phyloP scores from a whole-genome alignment of 2,797 vertebrate species.

The Pangasius larnaudii region DNA sequence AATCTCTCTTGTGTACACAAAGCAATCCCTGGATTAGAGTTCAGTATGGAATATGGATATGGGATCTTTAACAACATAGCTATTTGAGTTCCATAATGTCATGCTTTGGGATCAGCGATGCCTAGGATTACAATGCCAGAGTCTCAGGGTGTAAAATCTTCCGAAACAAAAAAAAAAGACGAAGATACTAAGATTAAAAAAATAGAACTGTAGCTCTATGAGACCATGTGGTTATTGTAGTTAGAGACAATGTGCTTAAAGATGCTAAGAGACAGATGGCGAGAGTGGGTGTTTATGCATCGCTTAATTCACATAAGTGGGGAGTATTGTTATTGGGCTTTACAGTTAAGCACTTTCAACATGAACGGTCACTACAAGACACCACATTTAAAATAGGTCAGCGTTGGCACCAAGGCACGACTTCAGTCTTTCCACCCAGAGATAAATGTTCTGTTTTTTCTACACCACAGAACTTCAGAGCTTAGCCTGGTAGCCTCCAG shows the following conservation, averaged over 20 bases:
- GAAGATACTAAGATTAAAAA: neutral
- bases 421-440: slow-evolving; percentile 4
- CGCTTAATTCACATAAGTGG: slow-evolving; percentile 55
- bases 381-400: slow-evolving; percentile 71
- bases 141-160: neutral
- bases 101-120: neutral
- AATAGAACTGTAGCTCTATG: too few species aligned
- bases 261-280: slow-evolving; percentile 8
- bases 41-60: slow-evolving; percentile 1
- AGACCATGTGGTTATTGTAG: neutral
- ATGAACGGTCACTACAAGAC: slow-evolving; percentile 62
- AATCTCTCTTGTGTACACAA: slow-evolving; percentile 23
- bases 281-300: slow-evolving; percentile 49
- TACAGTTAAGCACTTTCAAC: slow-evolving; percentile 50
- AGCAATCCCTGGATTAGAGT: slow-evolving; percentile 18
- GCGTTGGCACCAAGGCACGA: slow-evolving; percentile 63
- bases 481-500: slow-evolving; percentile 36
- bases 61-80: slow-evolving; percentile 4
- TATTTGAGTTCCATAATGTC: neutral
- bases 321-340: slow-evolving; percentile 44
- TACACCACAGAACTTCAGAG: slow-evolving; percentile 25
- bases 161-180: neutral
- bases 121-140: neutral
- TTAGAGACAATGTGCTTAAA: neutral
- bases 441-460: slow-evolving; percentile 26